These are phyloP conservation scores for Sarcophaga rosellei DNA, from an alignment of 2,888 invertebrate species.

Conservation along the genomic window DNA sequence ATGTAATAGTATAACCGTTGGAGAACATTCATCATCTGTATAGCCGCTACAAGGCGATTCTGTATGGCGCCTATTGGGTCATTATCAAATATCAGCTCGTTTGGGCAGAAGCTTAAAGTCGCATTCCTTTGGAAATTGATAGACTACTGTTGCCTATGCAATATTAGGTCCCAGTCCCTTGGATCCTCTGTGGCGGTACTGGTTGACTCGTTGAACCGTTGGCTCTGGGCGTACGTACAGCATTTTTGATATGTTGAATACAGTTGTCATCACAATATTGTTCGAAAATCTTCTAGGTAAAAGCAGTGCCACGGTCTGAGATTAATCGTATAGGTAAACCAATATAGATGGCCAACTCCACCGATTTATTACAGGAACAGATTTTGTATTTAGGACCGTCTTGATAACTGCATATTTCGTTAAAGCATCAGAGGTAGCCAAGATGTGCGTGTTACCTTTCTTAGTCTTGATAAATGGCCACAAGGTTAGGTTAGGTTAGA, in stretches of 20 bases:
- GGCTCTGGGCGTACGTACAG: too few relatives aligned
- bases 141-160: slow-evolving; percentile 25
- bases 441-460: slow-evolving; percentile 45
- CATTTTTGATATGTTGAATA: slow-evolving; percentile 50
- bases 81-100: slow-evolving; percentile 51
- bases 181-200: slow-evolving; percentile 17
- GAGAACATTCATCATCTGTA: slow-evolving; percentile 20
- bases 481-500: too few relatives aligned
- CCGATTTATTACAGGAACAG: slow-evolving; percentile 60
- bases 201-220: slow-evolving; percentile 55
- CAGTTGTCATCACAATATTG: slow-evolving; percentile 26
- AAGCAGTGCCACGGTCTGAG: slow-evolving; percentile 69
- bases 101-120: slow-evolving; percentile 32
- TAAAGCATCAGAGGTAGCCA: slow-evolving; percentile 62
- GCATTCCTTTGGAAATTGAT: slow-evolving; percentile 40
- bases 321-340: slow-evolving; percentile 71
- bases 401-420: too few relatives aligned
- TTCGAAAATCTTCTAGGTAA: slow-evolving; percentile 66
- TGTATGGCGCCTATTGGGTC: slow-evolving; percentile 40
- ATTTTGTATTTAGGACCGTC: too few relatives aligned
- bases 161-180: background rate
- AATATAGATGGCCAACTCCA: slow-evolving; percentile 68
- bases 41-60: slow-evolving; percentile 41
- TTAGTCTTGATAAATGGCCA: slow-evolving; percentile 57
- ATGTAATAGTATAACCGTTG: slow-evolving; percentile 5